These are phyloP conservation scores for Sylvia atricapilla DNA, from an alignment of 2,113 vertebrate genomes.

Conservation along the genomic window DNA sequence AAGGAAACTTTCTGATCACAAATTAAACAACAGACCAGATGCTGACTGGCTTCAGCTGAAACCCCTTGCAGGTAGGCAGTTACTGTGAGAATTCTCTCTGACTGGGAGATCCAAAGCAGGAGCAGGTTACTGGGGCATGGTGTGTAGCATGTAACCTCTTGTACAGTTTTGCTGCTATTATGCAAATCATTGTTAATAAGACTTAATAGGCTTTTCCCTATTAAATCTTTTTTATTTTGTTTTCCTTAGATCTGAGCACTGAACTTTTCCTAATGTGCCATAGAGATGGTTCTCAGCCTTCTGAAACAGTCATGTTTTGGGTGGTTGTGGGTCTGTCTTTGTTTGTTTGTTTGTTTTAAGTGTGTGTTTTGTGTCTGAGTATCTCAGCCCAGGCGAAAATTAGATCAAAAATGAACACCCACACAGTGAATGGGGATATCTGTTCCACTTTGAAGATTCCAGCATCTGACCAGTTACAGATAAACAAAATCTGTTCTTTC, in stretches of 20 bases:
- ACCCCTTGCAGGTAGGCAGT: constrained; percentile 79
- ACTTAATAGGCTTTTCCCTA: constrained; percentile 3
- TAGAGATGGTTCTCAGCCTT: neutral
- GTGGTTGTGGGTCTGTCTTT: neutral
- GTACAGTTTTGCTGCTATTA: constrained; percentile 29
- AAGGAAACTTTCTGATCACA: constrained; percentile 93
- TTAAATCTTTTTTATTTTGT: neutral
- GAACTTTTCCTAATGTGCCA: neutral
- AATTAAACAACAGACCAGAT: constrained; percentile 88
- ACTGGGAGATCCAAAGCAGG: neutral
- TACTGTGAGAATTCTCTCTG: neutral
- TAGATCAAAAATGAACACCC: neutral
- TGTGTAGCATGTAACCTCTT: neutral
- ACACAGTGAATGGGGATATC: neutral
- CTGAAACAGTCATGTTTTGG: neutral
- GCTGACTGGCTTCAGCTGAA: constrained; percentile 95
- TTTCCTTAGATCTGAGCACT: constrained; percentile 5
- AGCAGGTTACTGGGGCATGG: neutral
- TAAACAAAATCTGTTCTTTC: neutral
- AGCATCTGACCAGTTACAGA: neutral
- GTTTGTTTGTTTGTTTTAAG: neutral
- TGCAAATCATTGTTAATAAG: constrained; percentile 24
- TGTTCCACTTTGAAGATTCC: neutral
- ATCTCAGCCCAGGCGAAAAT: neutral
- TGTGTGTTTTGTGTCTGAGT: neutral